These are phyloP conservation scores for Nicator chloris DNA, from an alignment of 2,113 vertebrate species.

Conservation along the genomic window DNA sequence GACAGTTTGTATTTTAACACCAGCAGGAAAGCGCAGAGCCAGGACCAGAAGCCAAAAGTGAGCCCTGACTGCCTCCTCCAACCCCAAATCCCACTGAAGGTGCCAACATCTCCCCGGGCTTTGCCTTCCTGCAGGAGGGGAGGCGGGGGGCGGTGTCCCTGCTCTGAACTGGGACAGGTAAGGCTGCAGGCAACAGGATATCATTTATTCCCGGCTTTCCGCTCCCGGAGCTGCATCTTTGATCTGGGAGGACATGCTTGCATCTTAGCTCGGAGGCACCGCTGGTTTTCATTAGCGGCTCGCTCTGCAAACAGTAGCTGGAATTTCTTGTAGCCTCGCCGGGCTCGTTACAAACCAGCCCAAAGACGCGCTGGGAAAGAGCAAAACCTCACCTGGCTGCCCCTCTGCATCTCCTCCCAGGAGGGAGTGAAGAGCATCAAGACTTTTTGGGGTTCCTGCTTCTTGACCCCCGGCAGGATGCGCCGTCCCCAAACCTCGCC, in stretches of 20 bases:
- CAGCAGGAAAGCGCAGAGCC: not conserved
- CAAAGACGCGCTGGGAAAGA: not conserved
- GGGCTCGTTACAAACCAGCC: not conserved
- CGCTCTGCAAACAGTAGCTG: not conserved
- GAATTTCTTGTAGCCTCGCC: not conserved
- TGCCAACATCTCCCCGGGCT: not conserved
- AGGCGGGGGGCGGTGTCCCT: not conserved
- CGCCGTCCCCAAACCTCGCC: not conserved
- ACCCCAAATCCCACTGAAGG: rapidly evolving
- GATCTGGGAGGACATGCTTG: not conserved
- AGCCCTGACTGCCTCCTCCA: not conserved
- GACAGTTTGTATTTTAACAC: not conserved
- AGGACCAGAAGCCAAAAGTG: not conserved
- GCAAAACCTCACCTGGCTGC: not conserved
- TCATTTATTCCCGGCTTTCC: slow-evolving; percentile 4
- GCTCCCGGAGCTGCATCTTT: not conserved
- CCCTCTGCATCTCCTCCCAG: not conserved
- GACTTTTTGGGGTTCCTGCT: not conserved
- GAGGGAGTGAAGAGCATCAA: not conserved
- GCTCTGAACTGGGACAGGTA: not conserved
- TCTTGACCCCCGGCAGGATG: not conserved
- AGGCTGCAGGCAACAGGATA: not conserved
- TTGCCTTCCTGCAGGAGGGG: not conserved
- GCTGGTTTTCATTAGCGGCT: slow-evolving; percentile 18
- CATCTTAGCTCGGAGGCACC: not conserved